Percentiles rank a stretch among this genome's conserved stretches.
phyloP scores from a whole-genome alignment of 2,113 vertebrate species.

The Pseudorhombus dupliciocellatus region DNA sequence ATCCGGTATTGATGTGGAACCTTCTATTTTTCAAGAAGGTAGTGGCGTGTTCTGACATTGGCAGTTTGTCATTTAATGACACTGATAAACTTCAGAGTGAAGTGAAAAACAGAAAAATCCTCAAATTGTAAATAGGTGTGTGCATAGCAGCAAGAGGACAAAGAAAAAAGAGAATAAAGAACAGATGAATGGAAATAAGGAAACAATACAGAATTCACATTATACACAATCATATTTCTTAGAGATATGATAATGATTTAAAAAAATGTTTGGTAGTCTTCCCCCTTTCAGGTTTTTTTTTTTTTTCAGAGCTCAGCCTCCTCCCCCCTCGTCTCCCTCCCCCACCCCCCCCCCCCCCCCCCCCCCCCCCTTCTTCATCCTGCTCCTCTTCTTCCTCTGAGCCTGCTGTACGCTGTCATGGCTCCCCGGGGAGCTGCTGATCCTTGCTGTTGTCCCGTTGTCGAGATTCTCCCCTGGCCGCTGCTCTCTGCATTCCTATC shows the following conservation, averaged over 20 bases:
- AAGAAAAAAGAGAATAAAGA: not conserved
- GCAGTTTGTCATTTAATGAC: too few relatives aligned
- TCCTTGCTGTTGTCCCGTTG: constrained; percentile 28
- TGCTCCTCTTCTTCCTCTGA: not conserved
- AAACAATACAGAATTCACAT: too few relatives aligned
- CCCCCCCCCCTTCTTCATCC: not conserved
- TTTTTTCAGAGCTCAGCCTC: not conserved
- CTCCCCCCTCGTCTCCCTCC: not conserved
- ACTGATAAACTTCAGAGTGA: too few relatives aligned
- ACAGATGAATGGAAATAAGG: not conserved
- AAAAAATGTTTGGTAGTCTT: too few relatives aligned
- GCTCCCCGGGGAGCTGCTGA: constrained; percentile 36
- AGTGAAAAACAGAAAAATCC: not conserved
- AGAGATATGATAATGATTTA: too few relatives aligned
- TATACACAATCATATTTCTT: too few relatives aligned
- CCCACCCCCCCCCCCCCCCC: too few relatives aligned
- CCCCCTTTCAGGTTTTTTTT: not conserved
- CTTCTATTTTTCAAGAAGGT: too few relatives aligned
- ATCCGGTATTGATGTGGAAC: too few relatives aligned
- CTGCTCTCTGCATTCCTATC: constrained; percentile 47
- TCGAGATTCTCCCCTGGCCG: constrained; percentile 4
- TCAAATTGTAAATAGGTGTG: not conserved
- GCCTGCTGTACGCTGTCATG: constrained; percentile 12
- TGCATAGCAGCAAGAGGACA: not conserved
- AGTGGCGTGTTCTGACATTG: too few relatives aligned